Conservation (phyloP, 2,113 vertebrate species). For the Gorilla gorilla region DNA sequence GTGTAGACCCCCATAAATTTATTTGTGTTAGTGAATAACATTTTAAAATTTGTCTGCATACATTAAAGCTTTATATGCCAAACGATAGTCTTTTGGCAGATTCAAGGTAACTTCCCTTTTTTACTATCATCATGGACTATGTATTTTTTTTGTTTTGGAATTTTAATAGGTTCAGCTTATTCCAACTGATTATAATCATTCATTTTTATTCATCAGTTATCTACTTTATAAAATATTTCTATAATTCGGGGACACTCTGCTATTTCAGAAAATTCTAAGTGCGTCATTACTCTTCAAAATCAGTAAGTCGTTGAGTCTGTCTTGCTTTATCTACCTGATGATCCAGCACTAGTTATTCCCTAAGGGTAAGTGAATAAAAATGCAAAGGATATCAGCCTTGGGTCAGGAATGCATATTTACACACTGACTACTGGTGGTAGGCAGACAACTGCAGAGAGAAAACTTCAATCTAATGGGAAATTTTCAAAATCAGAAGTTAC, state of each 20-base stretch:
- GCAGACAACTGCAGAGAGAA: neutral
- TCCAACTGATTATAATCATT: neutral
- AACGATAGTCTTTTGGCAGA: neutral
- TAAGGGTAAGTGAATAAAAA: slow-evolving; percentile 22
- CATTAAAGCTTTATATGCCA: neutral
- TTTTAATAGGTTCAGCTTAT: slow-evolving; percentile 2
- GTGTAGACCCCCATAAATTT: neutral
- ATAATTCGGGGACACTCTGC: neutral
- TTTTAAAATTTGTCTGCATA: neutral
- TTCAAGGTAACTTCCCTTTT: neutral
- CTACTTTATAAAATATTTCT: neutral
- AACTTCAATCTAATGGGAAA: neutral
- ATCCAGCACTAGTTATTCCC: neutral
- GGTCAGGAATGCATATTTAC: neutral
- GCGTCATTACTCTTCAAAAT: neutral
- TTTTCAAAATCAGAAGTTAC: slow-evolving; percentile 35
- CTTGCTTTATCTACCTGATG: neutral
- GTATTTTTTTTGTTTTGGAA: neutral
- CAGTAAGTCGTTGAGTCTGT: neutral
- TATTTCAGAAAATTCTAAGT: neutral
- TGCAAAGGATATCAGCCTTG: neutral
- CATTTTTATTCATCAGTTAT: neutral
- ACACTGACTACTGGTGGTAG: neutral
- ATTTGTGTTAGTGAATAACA: neutral
- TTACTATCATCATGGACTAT: neutral